phyloP scores from a whole-genome alignment of 2,113 vertebrate genomes.

The Festucalex cinctus region DNA sequence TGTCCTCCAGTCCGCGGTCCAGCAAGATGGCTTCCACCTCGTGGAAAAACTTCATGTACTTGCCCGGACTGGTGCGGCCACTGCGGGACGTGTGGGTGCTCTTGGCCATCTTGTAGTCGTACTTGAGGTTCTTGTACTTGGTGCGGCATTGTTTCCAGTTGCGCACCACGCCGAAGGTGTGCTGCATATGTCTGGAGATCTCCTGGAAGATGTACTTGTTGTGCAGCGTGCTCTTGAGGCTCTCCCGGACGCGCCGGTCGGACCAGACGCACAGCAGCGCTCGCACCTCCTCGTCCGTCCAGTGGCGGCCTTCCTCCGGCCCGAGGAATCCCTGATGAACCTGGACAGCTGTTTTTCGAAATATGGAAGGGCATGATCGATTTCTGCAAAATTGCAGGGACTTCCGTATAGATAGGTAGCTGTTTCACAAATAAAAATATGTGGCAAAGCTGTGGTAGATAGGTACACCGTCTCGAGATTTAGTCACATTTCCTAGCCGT shows the following conservation, averaged over 20 bases:
- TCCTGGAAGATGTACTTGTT: conserved; percentile 92
- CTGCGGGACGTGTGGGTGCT: conserved; percentile 62
- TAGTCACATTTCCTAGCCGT: too few species aligned
- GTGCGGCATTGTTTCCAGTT: conserved; percentile 93
- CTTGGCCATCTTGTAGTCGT: conserved; percentile 84
- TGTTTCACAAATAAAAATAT: too few species aligned
- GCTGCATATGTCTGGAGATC: conserved; percentile 82
- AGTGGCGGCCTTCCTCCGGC: conserved; percentile 84
- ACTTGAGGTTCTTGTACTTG: conserved; percentile 90
- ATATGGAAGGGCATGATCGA: background rate
- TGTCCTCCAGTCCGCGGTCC: conserved; percentile 66
- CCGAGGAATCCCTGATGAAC: conserved; percentile 55
- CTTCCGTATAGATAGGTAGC: too few species aligned
- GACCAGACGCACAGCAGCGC: conserved; percentile 84
- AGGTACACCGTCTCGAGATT: too few species aligned
- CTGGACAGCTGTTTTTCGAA: conserved; percentile 30
- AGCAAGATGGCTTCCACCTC: conserved; percentile 85
- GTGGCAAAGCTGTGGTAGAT: too few species aligned
- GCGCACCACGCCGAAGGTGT: conserved; percentile 79
- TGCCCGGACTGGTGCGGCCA: conserved; percentile 57
- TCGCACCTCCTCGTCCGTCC: conserved; percentile 84
- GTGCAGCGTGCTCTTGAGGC: conserved; percentile 81
- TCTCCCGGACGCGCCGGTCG: conserved; percentile 76
- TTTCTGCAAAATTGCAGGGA: background rate
- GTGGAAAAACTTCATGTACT: conserved; percentile 85